phyloP scores from a whole-genome alignment of 2,888 invertebrate genomes.

The Dryobotodes eremita region DNA sequence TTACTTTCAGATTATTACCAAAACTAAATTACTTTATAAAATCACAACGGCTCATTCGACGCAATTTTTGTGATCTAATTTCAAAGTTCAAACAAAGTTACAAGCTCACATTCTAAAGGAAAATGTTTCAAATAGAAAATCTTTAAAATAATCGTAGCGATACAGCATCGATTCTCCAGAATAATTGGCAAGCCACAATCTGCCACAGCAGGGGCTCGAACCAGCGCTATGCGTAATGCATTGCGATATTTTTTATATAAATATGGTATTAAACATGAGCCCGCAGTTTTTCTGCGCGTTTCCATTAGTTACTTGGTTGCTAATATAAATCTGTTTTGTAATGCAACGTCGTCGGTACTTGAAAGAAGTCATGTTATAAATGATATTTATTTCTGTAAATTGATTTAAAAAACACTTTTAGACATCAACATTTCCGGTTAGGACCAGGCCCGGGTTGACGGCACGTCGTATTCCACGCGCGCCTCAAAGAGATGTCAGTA shows the following conservation, averaged over 20 bases:
- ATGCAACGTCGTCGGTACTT: conserved; percentile 20
- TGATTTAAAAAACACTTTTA: too few relatives aligned
- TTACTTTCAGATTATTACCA: too few relatives aligned
- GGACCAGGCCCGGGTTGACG: too few relatives aligned
- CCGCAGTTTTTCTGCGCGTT: conserved; percentile 63
- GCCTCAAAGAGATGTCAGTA: too few relatives aligned
- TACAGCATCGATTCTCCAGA: conserved; percentile 38
- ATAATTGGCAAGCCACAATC: conserved; percentile 57
- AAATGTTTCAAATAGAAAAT: neutral
- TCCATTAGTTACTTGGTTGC: conserved; percentile 63
- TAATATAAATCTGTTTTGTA: conserved; percentile 47
- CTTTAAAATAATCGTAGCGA: conserved; percentile 23
- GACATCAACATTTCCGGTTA: too few relatives aligned
- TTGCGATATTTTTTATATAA: conserved; percentile 75
- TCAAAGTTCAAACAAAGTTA: neutral
- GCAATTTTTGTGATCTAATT: neutral
- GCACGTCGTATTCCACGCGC: too few relatives aligned
- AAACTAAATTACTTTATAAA: neutral
- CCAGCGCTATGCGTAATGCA: conserved; percentile 78
- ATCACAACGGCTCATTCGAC: neutral
- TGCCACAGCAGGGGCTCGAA: conserved; percentile 74
- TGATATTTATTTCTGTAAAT: neutral
- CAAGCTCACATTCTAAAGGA: neutral
- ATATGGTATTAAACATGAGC: conserved; percentile 74
- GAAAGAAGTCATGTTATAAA: neutral